Percentiles rank a stretch among this genome's conserved stretches.
Evolutionary conservation across 2,888 invertebrate species (phyloP).

Genomic region (Tromatobia lineatoria): DNA sequence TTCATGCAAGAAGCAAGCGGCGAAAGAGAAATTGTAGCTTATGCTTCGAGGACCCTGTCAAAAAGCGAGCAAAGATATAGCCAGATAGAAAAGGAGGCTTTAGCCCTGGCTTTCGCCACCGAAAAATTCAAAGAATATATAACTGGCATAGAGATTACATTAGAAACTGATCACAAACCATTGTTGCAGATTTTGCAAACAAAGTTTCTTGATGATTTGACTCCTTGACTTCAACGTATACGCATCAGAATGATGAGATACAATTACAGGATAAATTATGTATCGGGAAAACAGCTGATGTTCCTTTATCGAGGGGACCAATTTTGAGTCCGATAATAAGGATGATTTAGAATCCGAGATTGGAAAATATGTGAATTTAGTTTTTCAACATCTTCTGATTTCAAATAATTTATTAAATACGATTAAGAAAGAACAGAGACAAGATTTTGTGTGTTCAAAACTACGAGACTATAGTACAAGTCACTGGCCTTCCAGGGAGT

Average conservation of each 20-base stretch:
- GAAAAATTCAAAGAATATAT: constrained; percentile 78
- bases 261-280: constrained; percentile 72
- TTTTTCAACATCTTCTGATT: background rate
- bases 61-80: constrained; percentile 73
- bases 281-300: constrained; percentile 76
- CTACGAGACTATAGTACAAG: too few species aligned
- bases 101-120: constrained; percentile 77
- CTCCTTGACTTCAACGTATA: constrained; percentile 78
- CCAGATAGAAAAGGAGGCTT: constrained; percentile 81
- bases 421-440: background rate
- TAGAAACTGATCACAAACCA: constrained; percentile 82
- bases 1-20: constrained; percentile 74
- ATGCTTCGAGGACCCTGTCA: constrained; percentile 74
- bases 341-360: background rate
- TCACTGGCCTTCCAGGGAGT: too few species aligned
- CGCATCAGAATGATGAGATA: constrained; percentile 75
- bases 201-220: constrained; percentile 77
- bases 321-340: background rate
- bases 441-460: background rate
- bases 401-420: background rate
- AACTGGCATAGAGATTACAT: constrained; percentile 70
- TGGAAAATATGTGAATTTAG: background rate
- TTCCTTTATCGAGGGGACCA: constrained; percentile 69
- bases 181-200: constrained; percentile 76
- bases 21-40: constrained; percentile 76